These are phyloP conservation scores for Cetoscarus ocellatus DNA, from an alignment of 2,797 vertebrate species.

Conservation along the genomic window DNA sequence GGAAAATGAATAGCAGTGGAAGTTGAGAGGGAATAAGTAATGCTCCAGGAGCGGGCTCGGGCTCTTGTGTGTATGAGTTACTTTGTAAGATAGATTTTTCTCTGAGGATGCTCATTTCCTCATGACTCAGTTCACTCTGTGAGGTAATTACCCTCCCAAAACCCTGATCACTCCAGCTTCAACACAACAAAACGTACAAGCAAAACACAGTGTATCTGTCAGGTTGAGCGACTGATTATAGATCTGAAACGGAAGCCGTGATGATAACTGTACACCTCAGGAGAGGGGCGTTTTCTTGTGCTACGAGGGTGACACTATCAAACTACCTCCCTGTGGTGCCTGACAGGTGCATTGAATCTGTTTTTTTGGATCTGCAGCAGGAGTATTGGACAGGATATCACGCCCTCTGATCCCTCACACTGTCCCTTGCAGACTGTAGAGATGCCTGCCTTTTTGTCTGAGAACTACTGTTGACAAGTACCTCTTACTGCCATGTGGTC, in stretches of 20 bases:
- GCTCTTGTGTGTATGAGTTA: slow-evolving; percentile 77
- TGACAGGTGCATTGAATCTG: slow-evolving; percentile 80
- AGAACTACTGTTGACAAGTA: slow-evolving; percentile 78
- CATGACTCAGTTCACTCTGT: slow-evolving; percentile 76
- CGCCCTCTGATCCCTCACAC: slow-evolving; percentile 78
- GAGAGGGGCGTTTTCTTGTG: slow-evolving; percentile 71
- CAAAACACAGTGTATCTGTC: slow-evolving; percentile 74
- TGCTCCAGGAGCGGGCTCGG: slow-evolving; percentile 72
- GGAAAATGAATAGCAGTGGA: slow-evolving; percentile 76
- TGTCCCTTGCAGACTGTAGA: slow-evolving; percentile 80
- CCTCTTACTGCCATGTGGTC: slow-evolving; percentile 81
- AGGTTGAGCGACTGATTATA: slow-evolving; percentile 85
- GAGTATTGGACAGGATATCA: slow-evolving; percentile 80
- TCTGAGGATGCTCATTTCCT: slow-evolving; percentile 78
- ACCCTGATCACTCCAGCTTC: slow-evolving; percentile 66
- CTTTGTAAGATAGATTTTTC: slow-evolving; percentile 72
- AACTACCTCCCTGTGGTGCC: slow-evolving; percentile 72
- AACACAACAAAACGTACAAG: slow-evolving; percentile 60
- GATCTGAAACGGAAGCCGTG: slow-evolving; percentile 78
- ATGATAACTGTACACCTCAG: slow-evolving; percentile 84
- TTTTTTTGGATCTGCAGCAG: slow-evolving; percentile 74
- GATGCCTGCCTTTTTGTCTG: slow-evolving; percentile 78
- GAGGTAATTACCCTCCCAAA: slow-evolving; percentile 77
- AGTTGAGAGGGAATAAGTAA: slow-evolving; percentile 82
- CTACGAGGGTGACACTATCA: slow-evolving; percentile 69